Evolutionary conservation across 2,888 invertebrate species (phyloP), one percentile per base, ranked within the genome.

Genomic region (Mythimna albipuncta): DNA sequence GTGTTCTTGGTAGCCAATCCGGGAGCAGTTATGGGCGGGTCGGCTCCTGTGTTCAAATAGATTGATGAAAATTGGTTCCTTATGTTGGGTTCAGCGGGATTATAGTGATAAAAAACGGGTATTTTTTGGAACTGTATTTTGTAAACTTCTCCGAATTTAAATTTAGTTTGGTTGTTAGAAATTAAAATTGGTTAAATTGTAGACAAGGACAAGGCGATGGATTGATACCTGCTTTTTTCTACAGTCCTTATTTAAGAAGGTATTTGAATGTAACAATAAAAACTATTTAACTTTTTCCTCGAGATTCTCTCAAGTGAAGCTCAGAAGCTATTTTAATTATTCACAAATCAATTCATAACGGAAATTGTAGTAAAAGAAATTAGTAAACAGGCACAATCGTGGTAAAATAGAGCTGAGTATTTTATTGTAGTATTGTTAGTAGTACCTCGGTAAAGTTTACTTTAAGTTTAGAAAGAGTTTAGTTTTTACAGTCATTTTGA

Each of bases 1-100:
- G 85, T 86, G 88, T 88, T 87, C 89, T 85, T 90, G 86, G 94
- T 93, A 94, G 95, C 95, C 95, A 95, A 95, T 95, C 89, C 92
- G 91, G 91, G 90, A 84, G 91, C 90, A 81, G 87, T 80, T 72
- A 91, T 93, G 93, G 94, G 94, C 94, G 95, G 92, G 87, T 86
- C 88, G 82, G 87, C 89, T 91, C 87, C 91, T 85, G 89, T 88
- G 84, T 91, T 88, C 81, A 87, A 90, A 89, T 89, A 86, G 88
- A 86, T 87, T 91, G 70, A 79, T 91, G 89, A 86, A 93, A 93
- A 91, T 90, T 92, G 87, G 85, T 85, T 85, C 85, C 87, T 78
- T 86, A 87, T 81, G 62, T 82, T 59, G 78, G 83, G 84, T 86
- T 86, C 85, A 58, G 76, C 81, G 86, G 83, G 77, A 85, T 82